Evolutionary conservation across 1,140 invertebrate species (phyloP).

Genomic region (Caenorhabditis briggsae): DNA sequence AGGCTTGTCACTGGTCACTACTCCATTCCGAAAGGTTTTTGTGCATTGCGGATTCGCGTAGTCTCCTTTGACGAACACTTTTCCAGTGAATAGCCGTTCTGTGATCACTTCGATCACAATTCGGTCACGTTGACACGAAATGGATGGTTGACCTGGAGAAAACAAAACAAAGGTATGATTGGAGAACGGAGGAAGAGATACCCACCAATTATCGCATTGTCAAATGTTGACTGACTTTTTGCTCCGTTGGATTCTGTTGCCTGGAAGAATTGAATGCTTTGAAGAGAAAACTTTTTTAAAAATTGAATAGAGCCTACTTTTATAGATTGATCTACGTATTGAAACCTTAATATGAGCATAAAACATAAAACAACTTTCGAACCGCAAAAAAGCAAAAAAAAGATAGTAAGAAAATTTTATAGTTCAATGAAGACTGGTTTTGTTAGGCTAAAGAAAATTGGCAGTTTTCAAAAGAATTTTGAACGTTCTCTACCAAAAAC

Average conservation of each 20-base stretch:
- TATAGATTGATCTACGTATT: too few relatives aligned
- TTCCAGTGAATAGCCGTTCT: constrained; percentile 65
- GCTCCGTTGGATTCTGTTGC: not conserved
- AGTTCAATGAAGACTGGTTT: too few relatives aligned
- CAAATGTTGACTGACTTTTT: constrained; percentile 41
- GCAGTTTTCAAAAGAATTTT: too few relatives aligned
- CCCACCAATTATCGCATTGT: constrained; percentile 61
- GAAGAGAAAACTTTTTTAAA: too few relatives aligned
- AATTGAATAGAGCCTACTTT: too few relatives aligned
- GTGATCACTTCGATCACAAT: constrained; percentile 64
- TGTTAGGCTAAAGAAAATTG: too few relatives aligned
- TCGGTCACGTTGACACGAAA: constrained; percentile 60
- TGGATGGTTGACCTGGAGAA: constrained; percentile 58
- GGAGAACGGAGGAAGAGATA: too few relatives aligned
- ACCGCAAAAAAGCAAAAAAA: too few relatives aligned
- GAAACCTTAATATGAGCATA: too few relatives aligned
- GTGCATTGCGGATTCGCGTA: constrained; percentile 62
- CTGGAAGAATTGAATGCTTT: not conserved
- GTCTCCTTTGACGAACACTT: constrained; percentile 68
- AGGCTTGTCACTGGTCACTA: not conserved
- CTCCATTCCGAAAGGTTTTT: constrained; percentile 25
- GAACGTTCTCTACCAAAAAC: too few relatives aligned
- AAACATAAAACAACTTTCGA: too few relatives aligned
- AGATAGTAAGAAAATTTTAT: too few relatives aligned
- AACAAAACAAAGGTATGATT: constrained; percentile 6